Conservation (phyloP, 2,797 vertebrate genomes). For the Anguilla megastoma region DNA sequence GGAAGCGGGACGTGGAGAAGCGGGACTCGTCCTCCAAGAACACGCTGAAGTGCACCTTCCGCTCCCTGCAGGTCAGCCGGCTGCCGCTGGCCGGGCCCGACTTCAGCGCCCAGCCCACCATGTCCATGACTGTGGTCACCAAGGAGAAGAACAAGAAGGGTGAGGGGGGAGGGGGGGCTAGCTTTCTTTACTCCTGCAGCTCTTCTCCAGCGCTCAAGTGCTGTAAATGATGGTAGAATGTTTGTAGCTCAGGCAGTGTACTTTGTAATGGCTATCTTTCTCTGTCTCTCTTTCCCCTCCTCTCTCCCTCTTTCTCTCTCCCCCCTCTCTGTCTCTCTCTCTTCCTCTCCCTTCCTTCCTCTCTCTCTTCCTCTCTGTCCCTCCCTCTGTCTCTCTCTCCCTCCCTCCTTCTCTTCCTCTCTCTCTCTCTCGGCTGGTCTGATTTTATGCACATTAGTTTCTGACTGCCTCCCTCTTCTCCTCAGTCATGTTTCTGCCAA, state of each 20-base stretch:
- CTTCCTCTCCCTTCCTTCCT: not conserved
- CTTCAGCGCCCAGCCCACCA: slow-evolving; percentile 77
- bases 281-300: too few species aligned
- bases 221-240: not conserved
- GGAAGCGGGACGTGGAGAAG: slow-evolving; percentile 91
- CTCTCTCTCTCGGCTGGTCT: not conserved
- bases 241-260: too few species aligned
- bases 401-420: too few species aligned
- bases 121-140: slow-evolving; percentile 97
- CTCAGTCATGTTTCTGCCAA: slow-evolving; percentile 96
- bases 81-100: slow-evolving; percentile 82
- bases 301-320: too few species aligned
- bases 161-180: slow-evolving; percentile 48
- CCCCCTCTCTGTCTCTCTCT: too few species aligned
- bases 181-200: not conserved
- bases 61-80: slow-evolving; percentile 98
- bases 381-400: not conserved
- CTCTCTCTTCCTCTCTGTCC: not conserved
- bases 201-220: not conserved
- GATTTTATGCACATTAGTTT: not conserved
- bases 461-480: slow-evolving; percentile 46
- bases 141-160: slow-evolving; percentile 99
- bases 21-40: slow-evolving; percentile 89
- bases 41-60: slow-evolving; percentile 98
- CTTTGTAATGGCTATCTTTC: too few species aligned